Base-by-base conservation (phyloP, 2,888 invertebrate genomes). In the Polydesmus complanatus region DNA sequence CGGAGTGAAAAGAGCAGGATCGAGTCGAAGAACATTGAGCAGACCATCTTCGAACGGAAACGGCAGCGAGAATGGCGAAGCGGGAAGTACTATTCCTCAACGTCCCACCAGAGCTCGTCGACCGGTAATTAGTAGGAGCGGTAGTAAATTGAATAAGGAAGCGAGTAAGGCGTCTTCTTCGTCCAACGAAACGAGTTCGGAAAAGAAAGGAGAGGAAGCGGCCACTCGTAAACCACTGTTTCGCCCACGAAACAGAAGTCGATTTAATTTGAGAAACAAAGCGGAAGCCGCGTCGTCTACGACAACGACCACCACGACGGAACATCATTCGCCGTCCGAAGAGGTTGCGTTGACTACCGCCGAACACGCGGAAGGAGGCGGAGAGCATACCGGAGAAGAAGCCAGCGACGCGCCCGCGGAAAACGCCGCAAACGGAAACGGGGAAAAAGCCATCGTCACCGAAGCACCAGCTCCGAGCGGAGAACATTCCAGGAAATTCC, bases 401-500 rank as follows among this genome's bases (percentile, higher is more conserved):
- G 51, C 48, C 3, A 22, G 22, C 11, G 52, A 27, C n/a, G 53
- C 27, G 19, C 37, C 37, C 22, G 49, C 51, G 1, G 26, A 21
- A 5, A 52, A 25, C 18, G 56, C 48, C 3, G 60, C 21, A 3
- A 56, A 19, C 23, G n/a, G 25, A 61, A 3, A 48, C 56, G 2
- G 23, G n/a, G 25, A 26, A 19, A 18, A 27, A 8, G 21, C 50
- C 21, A 11, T 56, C 14, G 25, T 54, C 26, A 53, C 56, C 3
- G 51, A 55, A 48, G 51, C 49, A 51, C 25, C 54, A 19, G n/a
- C 8, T 19, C 11, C 3, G n/a, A n/a, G n/a, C 37, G 27, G 59
- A n/a, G 53, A 53, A 22, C 57, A 48, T 8, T 50, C 57, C 5
- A 50, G 58, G 22, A 58, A 58, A 27, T 60, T 60, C 18, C 60